These are phyloP conservation scores for Chymomyza caudatula DNA, from an alignment of 2,888 invertebrate species.

Conservation along the genomic window DNA sequence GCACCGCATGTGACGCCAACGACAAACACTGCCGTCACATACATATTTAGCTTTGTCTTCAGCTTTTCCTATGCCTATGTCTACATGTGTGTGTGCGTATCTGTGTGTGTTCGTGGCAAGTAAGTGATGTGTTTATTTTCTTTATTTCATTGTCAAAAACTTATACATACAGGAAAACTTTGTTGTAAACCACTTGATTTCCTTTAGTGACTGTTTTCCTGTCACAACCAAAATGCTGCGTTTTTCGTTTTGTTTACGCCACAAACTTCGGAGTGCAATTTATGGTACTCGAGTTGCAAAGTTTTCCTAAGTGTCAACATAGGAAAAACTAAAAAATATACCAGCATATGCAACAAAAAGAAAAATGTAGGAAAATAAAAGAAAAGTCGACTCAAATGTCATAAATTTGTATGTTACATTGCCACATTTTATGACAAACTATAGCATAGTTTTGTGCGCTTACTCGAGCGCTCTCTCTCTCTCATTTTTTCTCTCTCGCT, in stretches of 20 bases:
- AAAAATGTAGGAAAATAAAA: neutral
- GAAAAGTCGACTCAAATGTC: neutral
- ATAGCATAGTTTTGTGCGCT: neutral
- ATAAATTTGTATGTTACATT: neutral
- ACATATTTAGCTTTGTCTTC: neutral
- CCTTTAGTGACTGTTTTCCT: neutral
- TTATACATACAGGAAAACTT: slow-evolving; percentile 13
- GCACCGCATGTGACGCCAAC: neutral
- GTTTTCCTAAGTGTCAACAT: neutral
- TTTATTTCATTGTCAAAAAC: slow-evolving; percentile 45
- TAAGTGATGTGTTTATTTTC: slow-evolving; percentile 69
- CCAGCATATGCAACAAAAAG: neutral
- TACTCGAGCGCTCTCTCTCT: neutral
- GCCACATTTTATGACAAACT: neutral
- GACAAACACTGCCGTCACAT: neutral
- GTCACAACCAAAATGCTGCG: neutral
- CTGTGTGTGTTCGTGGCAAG: slow-evolving; percentile 17
- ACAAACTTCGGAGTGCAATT: neutral
- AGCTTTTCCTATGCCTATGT: neutral
- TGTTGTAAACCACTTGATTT: neutral
- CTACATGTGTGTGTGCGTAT: neutral
- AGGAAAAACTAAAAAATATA: neutral
- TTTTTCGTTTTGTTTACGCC: neutral
- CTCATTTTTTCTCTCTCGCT: neutral
- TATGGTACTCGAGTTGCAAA: neutral